These are phyloP conservation scores for Pardalotus punctatus DNA, from an alignment of 2,113 vertebrate genomes.

Conservation along the genomic window DNA sequence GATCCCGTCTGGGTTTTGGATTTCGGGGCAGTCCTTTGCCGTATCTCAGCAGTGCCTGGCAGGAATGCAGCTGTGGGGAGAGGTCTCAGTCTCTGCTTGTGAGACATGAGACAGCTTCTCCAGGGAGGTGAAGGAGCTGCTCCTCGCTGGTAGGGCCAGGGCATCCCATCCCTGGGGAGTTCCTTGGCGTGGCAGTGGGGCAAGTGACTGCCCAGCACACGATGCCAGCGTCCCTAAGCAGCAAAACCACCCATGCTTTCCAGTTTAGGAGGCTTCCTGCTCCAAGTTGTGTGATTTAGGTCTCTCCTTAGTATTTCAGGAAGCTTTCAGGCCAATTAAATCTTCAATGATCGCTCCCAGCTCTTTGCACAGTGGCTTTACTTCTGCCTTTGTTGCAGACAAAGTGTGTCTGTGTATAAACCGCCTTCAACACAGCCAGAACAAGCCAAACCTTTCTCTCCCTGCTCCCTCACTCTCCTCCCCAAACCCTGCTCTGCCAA, in stretches of 20 bases:
- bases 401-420: not conserved
- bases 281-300: not conserved
- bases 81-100: not conserved
- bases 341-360: not conserved
- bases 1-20: not conserved
- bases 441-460: not conserved
- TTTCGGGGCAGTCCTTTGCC: not conserved
- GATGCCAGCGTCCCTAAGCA: accelerated
- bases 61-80: not conserved
- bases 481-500: not conserved
- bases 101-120: not conserved
- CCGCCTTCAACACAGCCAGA: not conserved
- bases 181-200: not conserved
- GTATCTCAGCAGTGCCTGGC: not conserved
- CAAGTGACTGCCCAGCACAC: not conserved
- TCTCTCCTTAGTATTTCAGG: not conserved
- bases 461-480: not conserved
- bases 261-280: not conserved
- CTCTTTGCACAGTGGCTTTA: not conserved
- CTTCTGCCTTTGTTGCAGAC: not conserved
- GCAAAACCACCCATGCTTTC: not conserved
- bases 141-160: not conserved
- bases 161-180: not conserved
- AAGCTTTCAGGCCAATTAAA: conserved; percentile 11
- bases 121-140: not conserved